Conservation (phyloP, 2,113 vertebrate species). For the Varanus komodoensis region DNA sequence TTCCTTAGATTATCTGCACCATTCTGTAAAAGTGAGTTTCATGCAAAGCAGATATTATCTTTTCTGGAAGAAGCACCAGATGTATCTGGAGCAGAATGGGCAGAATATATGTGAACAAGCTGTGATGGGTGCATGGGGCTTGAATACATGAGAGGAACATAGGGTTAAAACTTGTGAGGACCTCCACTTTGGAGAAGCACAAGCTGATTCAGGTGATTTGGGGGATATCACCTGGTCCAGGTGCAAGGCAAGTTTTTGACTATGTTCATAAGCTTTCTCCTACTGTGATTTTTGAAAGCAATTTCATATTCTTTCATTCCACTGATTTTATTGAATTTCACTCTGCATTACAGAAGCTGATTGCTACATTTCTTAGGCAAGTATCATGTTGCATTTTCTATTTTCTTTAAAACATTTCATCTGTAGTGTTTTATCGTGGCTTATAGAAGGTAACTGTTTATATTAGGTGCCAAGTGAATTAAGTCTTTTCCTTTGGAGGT, state of each 20-base stretch:
- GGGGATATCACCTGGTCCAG: too few species aligned
- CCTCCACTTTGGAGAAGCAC: background rate
- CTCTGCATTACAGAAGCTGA: background rate
- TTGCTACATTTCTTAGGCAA: slow-evolving; percentile 8
- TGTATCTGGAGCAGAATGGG: background rate
- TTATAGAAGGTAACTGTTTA: background rate
- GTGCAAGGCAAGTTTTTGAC: background rate
- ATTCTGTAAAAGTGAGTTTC: background rate
- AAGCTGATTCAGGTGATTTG: background rate
- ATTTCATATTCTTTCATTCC: background rate
- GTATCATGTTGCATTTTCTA: background rate
- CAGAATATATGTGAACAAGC: background rate
- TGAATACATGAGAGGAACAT: background rate
- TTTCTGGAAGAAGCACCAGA: background rate
- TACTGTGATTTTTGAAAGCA: background rate
- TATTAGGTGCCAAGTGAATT: slow-evolving; percentile 23
- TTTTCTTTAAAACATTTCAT: background rate
- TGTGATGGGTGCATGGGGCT: background rate
- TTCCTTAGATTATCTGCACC: background rate
- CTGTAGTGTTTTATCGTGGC: background rate
- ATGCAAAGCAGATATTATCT: background rate
- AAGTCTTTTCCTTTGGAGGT: slow-evolving; percentile 15
- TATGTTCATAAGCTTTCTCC: background rate
- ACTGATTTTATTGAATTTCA: background rate
- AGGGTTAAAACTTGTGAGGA: background rate